A percentile compares a stretch with the other conserved stretches of the same genome.
These are phyloP conservation scores for Podarcis raffonei DNA, from an alignment of 2,113 vertebrate genomes.

Conservation along the genomic window DNA sequence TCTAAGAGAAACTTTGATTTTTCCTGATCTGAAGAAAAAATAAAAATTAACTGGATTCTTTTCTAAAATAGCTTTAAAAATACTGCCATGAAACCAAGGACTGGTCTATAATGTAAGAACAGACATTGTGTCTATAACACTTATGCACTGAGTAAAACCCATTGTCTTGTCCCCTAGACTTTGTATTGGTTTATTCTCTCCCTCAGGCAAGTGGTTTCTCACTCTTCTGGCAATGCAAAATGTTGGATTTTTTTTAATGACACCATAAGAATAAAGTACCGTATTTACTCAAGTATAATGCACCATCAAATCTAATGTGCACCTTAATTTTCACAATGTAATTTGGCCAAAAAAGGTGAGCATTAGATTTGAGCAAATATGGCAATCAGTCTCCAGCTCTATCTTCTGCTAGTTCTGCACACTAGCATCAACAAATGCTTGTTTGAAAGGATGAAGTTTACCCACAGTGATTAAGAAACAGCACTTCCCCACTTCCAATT, in stretches of 20 bases:
- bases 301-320: too few species aligned
- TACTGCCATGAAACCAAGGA: background rate
- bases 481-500: background rate
- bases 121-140: background rate
- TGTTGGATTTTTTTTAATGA: background rate
- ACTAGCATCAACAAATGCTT: background rate
- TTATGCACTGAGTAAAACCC: background rate
- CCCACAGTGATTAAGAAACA: background rate
- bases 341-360: too few species aligned
- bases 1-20: constrained; percentile 47
- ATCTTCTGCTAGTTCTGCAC: background rate
- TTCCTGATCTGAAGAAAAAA: constrained; percentile 18
- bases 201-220: background rate
- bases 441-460: background rate
- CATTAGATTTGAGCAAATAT: too few species aligned
- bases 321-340: too few species aligned
- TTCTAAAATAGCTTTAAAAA: constrained; percentile 5
- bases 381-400: too few species aligned
- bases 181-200: background rate
- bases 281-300: background rate
- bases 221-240: background rate
- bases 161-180: background rate
- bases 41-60: constrained; percentile 36
- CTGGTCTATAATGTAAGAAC: background rate
- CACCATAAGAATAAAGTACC: background rate